Evolutionary conservation across 92 coral and sea anemone species (phyloP).

Genomic region (Diadumene lineata): DNA sequence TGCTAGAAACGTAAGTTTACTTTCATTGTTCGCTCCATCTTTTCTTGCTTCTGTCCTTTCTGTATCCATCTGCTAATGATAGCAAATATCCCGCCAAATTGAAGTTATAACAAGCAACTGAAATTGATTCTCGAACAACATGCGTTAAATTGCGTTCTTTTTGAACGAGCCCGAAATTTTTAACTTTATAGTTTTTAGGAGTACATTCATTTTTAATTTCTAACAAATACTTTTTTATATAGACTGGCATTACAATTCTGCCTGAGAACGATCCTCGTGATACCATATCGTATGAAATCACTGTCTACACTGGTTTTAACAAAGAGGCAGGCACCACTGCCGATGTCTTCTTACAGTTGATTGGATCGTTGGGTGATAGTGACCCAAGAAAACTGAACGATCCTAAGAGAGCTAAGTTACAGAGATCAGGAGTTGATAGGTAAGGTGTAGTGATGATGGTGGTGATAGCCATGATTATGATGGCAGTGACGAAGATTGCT

Average conservation of each 20-base stretch:
- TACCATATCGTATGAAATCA: constrained; percentile 77
- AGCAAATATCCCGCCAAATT: no score
- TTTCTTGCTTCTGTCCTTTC: neutral
- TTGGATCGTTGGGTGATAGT: constrained; percentile 79
- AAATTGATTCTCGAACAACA: neutral
- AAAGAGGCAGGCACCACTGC: constrained; percentile 83
- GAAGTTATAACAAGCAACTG: no score
- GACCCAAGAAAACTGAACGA: constrained; percentile 76
- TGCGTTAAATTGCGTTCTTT: no score
- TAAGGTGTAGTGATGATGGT: neutral
- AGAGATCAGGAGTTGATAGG: neutral
- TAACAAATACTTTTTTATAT: neutral
- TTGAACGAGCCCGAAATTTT: no score
- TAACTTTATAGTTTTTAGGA: no score
- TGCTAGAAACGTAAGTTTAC: constrained; percentile 54
- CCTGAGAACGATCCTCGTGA: constrained; percentile 91
- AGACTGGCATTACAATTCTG: constrained; percentile 82
- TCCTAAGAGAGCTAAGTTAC: constrained; percentile 48
- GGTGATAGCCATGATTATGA: no score
- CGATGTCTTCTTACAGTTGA: constrained; percentile 69
- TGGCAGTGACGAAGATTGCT: no score
- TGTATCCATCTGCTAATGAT: neutral
- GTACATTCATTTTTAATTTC: no score
- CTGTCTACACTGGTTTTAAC: constrained; percentile 84
- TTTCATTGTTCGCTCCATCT: neutral